Conservation (phyloP, 2,888 invertebrate genomes). For the Holacanthella duospinosa region DNA sequence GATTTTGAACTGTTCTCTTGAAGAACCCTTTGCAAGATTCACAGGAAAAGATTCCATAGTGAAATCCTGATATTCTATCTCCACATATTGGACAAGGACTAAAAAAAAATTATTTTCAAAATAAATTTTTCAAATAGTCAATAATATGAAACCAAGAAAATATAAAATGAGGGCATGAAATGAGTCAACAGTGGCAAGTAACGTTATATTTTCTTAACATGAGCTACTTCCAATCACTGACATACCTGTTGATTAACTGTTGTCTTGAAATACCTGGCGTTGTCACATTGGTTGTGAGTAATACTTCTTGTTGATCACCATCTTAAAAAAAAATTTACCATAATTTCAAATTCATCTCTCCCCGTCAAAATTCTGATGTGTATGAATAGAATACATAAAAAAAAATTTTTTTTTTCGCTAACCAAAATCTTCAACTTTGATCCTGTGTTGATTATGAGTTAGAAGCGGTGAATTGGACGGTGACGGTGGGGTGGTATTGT, state of each 20-base stretch:
- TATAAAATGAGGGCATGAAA: not conserved
- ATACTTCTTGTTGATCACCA: constrained; percentile 38
- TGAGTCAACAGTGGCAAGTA: not conserved
- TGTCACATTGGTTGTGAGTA: constrained; percentile 37
- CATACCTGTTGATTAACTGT: constrained; percentile 37
- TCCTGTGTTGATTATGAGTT: constrained; percentile 35
- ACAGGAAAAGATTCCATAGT: constrained; percentile 95
- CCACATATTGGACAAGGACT: constrained; percentile 92
- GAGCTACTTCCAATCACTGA: not conserved
- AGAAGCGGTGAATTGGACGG: constrained; percentile 37
- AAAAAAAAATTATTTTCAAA: constrained; percentile 34
- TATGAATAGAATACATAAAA: no score
- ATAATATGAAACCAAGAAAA: constrained; percentile 4
- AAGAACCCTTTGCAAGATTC: constrained; percentile 98
- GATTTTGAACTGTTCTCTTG: constrained; percentile 95
- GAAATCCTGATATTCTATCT: constrained; percentile 91
- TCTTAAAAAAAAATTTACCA: constrained; percentile 16
- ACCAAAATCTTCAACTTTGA: constrained; percentile 36
- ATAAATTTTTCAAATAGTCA: not conserved
- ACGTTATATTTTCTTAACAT: not conserved
- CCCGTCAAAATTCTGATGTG: no score
- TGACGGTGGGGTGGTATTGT: constrained; percentile 37
- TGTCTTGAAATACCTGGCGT: constrained; percentile 38
- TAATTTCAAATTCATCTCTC: not conserved
- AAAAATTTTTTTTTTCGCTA: no score